phyloP scores from a whole-genome alignment of 2,113 vertebrate species.

The Erythrolamprus reginae region DNA sequence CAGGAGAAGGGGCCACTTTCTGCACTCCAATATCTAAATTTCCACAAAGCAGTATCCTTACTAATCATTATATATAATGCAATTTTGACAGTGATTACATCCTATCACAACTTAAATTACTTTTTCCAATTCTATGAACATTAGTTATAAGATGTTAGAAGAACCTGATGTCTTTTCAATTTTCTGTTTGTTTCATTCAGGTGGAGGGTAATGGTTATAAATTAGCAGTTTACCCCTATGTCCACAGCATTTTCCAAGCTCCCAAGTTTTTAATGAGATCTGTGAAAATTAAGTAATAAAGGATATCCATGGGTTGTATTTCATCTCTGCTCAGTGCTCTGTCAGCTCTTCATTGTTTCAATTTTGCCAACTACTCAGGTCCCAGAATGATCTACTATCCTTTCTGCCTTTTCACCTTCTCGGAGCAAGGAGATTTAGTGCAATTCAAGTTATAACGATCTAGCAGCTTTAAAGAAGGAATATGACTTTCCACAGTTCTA shows the following conservation, averaged over 20 bases:
- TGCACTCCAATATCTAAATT: background rate
- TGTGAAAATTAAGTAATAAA: constrained; percentile 7
- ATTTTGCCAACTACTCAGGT: background rate
- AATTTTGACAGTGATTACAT: background rate
- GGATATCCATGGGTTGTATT: rapidly evolving
- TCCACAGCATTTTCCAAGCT: background rate
- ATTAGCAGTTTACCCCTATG: background rate
- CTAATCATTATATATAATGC: background rate
- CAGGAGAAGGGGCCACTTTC: background rate
- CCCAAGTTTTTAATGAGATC: background rate
- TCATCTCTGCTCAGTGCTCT: background rate
- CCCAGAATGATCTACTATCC: constrained; percentile 7
- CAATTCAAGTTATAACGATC: background rate
- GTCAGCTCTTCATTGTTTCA: constrained; percentile 20
- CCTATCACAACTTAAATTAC: background rate
- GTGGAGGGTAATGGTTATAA: background rate
- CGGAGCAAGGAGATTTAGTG: constrained; percentile 30
- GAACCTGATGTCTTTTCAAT: background rate
- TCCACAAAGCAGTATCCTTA: background rate
- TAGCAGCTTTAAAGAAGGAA: background rate
- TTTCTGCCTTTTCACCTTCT: constrained; percentile 42
- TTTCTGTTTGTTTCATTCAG: background rate
- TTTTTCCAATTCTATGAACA: background rate
- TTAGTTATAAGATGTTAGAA: background rate
- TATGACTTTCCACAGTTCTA: constrained; percentile 4